Conservation (phyloP, 2,888 invertebrate species). For the Platycheirus rosarum region DNA sequence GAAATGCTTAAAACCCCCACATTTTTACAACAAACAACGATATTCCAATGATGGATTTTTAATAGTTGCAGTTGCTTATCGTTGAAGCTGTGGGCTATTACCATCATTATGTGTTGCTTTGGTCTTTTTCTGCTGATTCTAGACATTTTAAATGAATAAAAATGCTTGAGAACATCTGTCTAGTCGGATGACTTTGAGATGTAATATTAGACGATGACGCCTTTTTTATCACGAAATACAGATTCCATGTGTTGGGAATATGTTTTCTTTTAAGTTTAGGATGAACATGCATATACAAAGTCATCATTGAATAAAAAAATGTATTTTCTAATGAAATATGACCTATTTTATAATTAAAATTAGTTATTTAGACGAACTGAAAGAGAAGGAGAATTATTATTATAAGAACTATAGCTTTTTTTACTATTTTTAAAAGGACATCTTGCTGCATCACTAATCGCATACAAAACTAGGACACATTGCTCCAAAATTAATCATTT, state of each 20-base stretch:
- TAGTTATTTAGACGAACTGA: too few species aligned
- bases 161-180: slow-evolving; percentile 47
- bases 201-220: slow-evolving; percentile 64
- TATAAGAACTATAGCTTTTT: too few species aligned
- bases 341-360: too few species aligned
- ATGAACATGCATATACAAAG: too few species aligned
- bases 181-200: slow-evolving; percentile 47
- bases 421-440: too few species aligned
- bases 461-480: too few species aligned
- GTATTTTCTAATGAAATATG: too few species aligned
- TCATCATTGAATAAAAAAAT: too few species aligned
- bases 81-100: slow-evolving; percentile 33
- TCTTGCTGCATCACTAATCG: too few species aligned
- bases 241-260: slow-evolving; percentile 5
- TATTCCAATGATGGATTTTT: slow-evolving; percentile 61
- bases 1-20: slow-evolving; percentile 60
- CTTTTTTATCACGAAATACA: background rate
- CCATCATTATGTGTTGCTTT: slow-evolving; percentile 34
- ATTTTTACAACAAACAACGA: background rate
- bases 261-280: too few species aligned
- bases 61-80: slow-evolving; percentile 57
- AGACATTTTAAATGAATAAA: slow-evolving; percentile 25
- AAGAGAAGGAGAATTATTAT: too few species aligned
- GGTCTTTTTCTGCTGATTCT: slow-evolving; percentile 11
- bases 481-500: background rate